phyloP scores from a whole-genome alignment of 2,113 vertebrate species.

The Sylvia atricapilla region DNA sequence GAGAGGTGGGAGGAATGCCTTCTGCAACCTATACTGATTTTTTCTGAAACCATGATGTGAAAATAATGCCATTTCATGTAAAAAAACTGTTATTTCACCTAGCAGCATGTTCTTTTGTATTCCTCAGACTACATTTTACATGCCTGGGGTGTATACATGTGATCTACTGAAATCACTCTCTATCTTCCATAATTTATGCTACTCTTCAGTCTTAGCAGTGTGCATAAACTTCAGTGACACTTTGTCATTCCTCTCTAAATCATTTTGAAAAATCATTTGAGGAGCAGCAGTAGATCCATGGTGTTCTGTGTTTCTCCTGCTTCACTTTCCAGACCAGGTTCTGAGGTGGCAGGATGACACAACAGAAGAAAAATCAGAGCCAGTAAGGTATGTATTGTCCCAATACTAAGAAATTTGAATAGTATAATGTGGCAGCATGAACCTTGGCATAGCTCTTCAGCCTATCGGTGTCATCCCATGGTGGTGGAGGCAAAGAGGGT shows the following conservation, averaged over 20 bases:
- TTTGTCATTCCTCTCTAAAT: conserved; percentile 31
- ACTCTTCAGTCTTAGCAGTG: neutral
- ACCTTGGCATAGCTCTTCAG: neutral
- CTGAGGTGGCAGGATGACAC: neutral
- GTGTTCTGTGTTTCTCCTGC: neutral
- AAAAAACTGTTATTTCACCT: neutral
- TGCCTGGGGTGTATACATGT: neutral
- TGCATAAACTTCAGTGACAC: conserved; percentile 9
- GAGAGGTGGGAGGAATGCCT: neutral
- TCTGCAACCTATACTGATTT: neutral
- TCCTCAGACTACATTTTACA: neutral
- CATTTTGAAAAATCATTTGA: conserved; percentile 1
- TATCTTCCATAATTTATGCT: conserved; percentile 40
- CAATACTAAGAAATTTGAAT: neutral
- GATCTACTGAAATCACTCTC: neutral
- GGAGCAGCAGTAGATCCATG: neutral
- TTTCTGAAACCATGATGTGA: neutral
- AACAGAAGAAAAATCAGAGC: neutral
- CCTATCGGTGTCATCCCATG: neutral
- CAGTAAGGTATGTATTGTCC: neutral
- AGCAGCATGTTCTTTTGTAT: neutral
- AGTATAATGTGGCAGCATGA: neutral
- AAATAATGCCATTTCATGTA: neutral
- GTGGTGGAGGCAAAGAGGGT: neutral
- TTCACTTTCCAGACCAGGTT: neutral